Percentiles rank a stretch among this genome's conserved stretches.
Conservation (phyloP, 2,888 invertebrate genomes). For the Ditula angustiorana region DNA sequence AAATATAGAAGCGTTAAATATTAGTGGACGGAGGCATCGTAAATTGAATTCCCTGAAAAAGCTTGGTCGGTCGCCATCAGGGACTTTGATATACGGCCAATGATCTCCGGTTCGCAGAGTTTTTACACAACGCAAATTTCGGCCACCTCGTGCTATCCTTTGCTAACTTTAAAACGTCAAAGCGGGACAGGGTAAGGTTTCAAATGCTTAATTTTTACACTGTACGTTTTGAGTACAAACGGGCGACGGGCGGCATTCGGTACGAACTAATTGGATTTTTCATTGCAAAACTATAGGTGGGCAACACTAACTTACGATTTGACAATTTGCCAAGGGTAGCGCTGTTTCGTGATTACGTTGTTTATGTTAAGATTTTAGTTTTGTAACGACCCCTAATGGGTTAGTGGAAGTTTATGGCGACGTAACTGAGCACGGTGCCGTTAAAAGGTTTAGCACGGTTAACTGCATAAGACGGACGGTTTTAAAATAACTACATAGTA, state of each 20-base stretch:
- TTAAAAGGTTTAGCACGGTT: slow-evolving; percentile 8
- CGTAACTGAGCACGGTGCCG: not conserved
- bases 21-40: slow-evolving; percentile 44
- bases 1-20: slow-evolving; percentile 39
- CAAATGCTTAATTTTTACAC: not conserved
- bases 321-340: slow-evolving; percentile 44
- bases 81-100: slow-evolving; percentile 53
- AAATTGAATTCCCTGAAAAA: slow-evolving; percentile 52
- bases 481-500: not conserved
- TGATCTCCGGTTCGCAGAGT: slow-evolving; percentile 16
- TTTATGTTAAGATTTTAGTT: slow-evolving; percentile 36
- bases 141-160: slow-evolving; percentile 17
- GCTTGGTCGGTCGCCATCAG: slow-evolving; percentile 48
- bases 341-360: slow-evolving; percentile 35
- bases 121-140: slow-evolving; percentile 15
- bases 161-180: slow-evolving; percentile 5
- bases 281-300: slow-evolving; percentile 49
- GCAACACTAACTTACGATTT: slow-evolving; percentile 52
- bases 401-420: slow-evolving; percentile 19
- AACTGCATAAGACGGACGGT: slow-evolving; percentile 1
- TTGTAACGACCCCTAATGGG: slow-evolving; percentile 28
- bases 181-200: slow-evolving; percentile 9
- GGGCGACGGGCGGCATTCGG: slow-evolving; percentile 15
- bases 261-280: slow-evolving; percentile 57
- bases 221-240: not conserved